These are phyloP conservation scores for Amblyjoppa proteus DNA, from an alignment of 2,888 invertebrate species.

Conservation along the genomic window DNA sequence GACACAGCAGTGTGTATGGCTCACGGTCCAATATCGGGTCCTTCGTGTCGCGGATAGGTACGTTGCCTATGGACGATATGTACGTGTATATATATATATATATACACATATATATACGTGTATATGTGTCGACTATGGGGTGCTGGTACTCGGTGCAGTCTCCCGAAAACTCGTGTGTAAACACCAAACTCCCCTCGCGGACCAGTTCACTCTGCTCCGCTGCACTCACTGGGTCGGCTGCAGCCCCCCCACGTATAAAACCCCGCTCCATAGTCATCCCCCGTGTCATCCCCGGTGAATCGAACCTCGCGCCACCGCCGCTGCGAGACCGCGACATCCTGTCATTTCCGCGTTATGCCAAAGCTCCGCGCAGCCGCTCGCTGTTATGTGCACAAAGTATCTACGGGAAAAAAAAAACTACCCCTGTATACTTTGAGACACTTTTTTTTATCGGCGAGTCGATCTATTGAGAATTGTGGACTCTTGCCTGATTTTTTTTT, in stretches of 20 bases:
- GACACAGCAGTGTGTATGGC: conserved; percentile 49
- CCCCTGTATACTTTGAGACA: conserved; percentile 3
- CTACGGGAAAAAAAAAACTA: conserved; percentile 23
- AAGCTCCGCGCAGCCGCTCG: conserved; percentile 30
- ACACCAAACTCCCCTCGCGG: conserved; percentile 73
- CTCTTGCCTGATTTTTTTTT: not conserved
- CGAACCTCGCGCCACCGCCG: conserved; percentile 59
- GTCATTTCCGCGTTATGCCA: conserved; percentile 67
- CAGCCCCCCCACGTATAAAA: conserved; percentile 34
- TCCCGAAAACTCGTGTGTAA: conserved; percentile 82
- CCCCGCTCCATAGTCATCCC: conserved; percentile 36
- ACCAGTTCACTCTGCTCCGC: conserved; percentile 64
- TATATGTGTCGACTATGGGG: conserved; percentile 42
- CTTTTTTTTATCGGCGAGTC: conserved; percentile 17
- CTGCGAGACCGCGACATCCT: conserved; percentile 71
- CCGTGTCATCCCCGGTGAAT: conserved; percentile 61
- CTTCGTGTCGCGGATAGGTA: conserved; percentile 42
- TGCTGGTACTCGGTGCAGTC: conserved; percentile 74
- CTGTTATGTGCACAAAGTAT: not conserved
- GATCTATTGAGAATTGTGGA: conserved; percentile 1
- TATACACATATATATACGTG: conserved; percentile 7
- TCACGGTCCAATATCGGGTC: conserved; percentile 76
- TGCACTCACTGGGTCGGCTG: conserved; percentile 74
- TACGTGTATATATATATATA: conserved; percentile 17
- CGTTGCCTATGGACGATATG: conserved; percentile 8